Evolutionary conservation across 2,888 invertebrate genomes (phyloP), one percentile per base, ranked within the genome.

Genomic region (Dascillus cervinus): DNA sequence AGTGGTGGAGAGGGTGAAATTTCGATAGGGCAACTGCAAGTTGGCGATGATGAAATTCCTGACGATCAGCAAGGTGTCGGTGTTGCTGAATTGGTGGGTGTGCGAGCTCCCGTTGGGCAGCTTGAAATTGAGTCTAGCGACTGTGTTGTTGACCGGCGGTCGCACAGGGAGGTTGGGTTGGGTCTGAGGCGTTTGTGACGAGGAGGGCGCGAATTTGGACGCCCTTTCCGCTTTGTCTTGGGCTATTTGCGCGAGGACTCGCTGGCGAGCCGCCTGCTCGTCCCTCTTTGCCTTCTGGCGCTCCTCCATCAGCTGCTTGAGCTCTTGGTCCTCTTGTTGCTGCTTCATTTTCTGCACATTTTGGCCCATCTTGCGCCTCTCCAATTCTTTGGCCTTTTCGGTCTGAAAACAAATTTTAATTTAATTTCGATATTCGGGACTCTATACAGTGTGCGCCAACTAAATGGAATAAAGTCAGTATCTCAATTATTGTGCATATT

Each of bases 81-180:
- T 67, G 1, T 80, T 75, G 14, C 77, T 69, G 58, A 94, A 91
- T 44, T 77, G 76, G 15, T 84, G 78, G 2, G 78, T 79, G 41
- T 80, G 73, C 0, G 80, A 73, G 1, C 75, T 72, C 1, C 92
- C 92, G 60, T 87, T 83, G 0, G 91, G 86, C 44, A 91, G 57
- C 50, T 86, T 81, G 58, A 94, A 89, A 67, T 92, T 92, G 20
- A 95, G 75, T 29, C 88, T 73, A 0, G 86, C 73, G 20, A 65
- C 60, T 41, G 75, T 71, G 31, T 66, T 40, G 17, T 46, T 41
- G 4, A 39, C 35, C 5, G 31, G 25, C 14, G 12, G 13, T 13
- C 26, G 41, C 17, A 9, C 34, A 24, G 29, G 19, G 5, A 33
- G 22, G 26, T 37, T 32, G 8, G 41, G 26, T 21, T 34, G 37